Conservation (phyloP, 1,140 invertebrate species). For the Drosophila littoralis region DNA sequence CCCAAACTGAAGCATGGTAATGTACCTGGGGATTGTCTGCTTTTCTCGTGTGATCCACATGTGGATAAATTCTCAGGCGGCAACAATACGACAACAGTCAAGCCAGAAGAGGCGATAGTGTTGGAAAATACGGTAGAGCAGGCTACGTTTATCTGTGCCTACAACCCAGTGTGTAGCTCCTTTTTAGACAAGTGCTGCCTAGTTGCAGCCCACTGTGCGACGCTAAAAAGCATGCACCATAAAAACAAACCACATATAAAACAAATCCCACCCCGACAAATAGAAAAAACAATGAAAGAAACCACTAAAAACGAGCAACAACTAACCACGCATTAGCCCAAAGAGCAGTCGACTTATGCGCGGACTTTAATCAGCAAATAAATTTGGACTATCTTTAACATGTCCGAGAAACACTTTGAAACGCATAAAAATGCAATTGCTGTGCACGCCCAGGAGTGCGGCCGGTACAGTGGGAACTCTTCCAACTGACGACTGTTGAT, state of each 20-base stretch:
- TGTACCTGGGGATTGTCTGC: no score
- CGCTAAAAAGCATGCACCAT: slow-evolving; percentile 47
- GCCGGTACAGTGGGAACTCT: slow-evolving; percentile 2
- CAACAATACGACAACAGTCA: no score
- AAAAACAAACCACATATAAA: slow-evolving; percentile 21
- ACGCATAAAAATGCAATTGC: slow-evolving; percentile 77
- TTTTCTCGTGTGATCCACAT: no score
- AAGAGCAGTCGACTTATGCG: slow-evolving; percentile 3
- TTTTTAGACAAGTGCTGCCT: no score
- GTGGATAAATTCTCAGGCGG: no score
- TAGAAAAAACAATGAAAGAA: slow-evolving; percentile 10
- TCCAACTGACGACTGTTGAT: slow-evolving; percentile 45
- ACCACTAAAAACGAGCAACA: slow-evolving; percentile 8
- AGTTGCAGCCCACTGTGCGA: slow-evolving; percentile 23
- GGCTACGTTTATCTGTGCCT: no score
- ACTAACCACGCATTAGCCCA: slow-evolving; percentile 20
- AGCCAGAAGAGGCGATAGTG: no score
- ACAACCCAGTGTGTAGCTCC: no score
- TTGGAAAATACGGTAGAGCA: no score
- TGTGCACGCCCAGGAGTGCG: slow-evolving; percentile 12
- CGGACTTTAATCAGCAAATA: slow-evolving; percentile 51
- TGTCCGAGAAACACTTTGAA: slow-evolving; percentile 73
- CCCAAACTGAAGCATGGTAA: no score
- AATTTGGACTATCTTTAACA: slow-evolving; percentile 57
- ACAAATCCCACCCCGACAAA: slow-evolving; percentile 19